Conservation (phyloP, 2,888 invertebrate species). For the Brachylomia viminalis region DNA sequence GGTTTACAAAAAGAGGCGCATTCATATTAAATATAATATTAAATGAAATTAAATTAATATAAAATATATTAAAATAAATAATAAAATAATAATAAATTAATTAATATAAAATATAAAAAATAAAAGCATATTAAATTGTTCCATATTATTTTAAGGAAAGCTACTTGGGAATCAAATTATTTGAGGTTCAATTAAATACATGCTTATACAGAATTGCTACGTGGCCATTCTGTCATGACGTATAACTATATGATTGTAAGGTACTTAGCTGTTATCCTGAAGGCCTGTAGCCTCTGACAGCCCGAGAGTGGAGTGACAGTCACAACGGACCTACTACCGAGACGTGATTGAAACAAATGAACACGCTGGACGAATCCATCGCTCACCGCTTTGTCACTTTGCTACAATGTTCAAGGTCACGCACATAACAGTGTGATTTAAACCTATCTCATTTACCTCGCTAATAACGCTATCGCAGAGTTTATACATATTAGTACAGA, state of each 20-base stretch:
- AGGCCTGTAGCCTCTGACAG: not conserved
- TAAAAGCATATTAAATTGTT: too few relatives aligned
- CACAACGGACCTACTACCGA: not conserved
- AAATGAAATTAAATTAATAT: too few relatives aligned
- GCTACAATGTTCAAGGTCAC: not conserved
- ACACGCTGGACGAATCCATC: not conserved
- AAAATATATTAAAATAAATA: too few relatives aligned
- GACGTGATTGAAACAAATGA: constrained; percentile 18
- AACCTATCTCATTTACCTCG: not conserved
- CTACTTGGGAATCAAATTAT: not conserved
- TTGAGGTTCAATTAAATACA: not conserved
- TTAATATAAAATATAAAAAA: too few relatives aligned
- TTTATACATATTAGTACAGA: not conserved
- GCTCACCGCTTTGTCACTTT: not conserved
- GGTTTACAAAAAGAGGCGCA: not conserved
- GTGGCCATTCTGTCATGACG: not conserved
- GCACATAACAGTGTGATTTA: not conserved
- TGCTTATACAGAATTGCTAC: not conserved
- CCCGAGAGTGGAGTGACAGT: too few relatives aligned
- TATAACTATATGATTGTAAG: not conserved
- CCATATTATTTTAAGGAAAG: not conserved
- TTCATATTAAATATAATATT: not conserved
- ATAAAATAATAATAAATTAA: too few relatives aligned
- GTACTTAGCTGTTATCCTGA: not conserved
- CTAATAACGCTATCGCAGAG: too few relatives aligned